phyloP scores from a whole-genome alignment of 2,113 vertebrate species.

The Silurus asotus region DNA sequence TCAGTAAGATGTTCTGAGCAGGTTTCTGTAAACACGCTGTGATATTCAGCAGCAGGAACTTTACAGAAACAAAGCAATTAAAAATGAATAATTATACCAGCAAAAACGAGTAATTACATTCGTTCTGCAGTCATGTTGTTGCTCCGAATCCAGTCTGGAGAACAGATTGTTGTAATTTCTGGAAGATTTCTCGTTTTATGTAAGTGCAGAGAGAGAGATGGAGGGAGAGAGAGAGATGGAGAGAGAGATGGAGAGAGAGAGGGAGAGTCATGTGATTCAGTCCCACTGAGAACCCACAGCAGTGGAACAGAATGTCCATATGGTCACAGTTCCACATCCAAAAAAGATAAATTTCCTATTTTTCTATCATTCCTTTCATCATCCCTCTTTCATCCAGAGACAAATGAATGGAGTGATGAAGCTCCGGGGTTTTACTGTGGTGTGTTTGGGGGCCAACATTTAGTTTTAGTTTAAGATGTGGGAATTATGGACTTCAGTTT shows the following conservation, averaged over 20 bases:
- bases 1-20: not conserved
- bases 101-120: not conserved
- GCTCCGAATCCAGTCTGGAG: too few species aligned
- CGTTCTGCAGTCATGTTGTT: not conserved
- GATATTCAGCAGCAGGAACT: not conserved
- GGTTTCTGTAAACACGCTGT: not conserved
- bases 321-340: not conserved
- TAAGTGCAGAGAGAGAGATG: not conserved
- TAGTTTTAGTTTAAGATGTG: not conserved
- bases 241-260: not conserved
- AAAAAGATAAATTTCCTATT: slow-evolving; percentile 1
- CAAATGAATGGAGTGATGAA: not conserved
- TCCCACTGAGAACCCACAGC: not conserved
- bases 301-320: slow-evolving; percentile 17
- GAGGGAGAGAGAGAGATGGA: too few species aligned
- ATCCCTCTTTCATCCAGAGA: not conserved
- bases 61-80: not conserved
- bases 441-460: slow-evolving; percentile 17
- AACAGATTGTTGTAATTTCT: not conserved
- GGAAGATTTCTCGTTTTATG: not conserved
- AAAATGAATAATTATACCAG: not conserved
- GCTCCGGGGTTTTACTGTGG: slow-evolving; percentile 8
- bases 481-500: slow-evolving; percentile 12
- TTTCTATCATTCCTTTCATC: not conserved
- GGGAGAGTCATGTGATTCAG: not conserved